Evolutionary conservation across 2,113 vertebrate species (phyloP).

Genomic region (Agapornis roseicollis): DNA sequence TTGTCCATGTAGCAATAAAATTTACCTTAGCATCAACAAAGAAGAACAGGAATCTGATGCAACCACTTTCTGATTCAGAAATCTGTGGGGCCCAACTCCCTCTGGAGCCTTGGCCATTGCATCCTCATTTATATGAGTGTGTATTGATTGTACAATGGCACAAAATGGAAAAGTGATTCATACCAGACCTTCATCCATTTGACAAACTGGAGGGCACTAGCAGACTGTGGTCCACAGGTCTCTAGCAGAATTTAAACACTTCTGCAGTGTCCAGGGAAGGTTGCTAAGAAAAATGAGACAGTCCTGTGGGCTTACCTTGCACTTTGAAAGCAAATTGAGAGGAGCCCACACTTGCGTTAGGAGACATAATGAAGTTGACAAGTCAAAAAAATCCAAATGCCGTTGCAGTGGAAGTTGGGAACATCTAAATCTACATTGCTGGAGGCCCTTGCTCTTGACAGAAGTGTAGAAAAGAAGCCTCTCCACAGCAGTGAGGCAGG

Average conservation of each 20-base stretch:
- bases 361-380: neutral
- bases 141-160: constrained; percentile 50
- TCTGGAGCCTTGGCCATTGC: constrained; percentile 9
- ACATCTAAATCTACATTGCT: neutral
- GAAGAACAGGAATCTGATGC: constrained; percentile 5
- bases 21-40: neutral
- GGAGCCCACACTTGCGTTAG: neutral
- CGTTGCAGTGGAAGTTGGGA: neutral
- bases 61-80: constrained; percentile 33
- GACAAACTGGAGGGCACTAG: constrained; percentile 17
- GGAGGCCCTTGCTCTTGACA: neutral
- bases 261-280: neutral
- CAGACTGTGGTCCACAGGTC: neutral
- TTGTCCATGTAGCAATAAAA: neutral
- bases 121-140: constrained; percentile 42
- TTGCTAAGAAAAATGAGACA: neutral
- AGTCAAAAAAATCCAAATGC: neutral
- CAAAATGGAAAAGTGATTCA: constrained; percentile 51
- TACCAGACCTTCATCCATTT: constrained; percentile 11
- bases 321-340: neutral
- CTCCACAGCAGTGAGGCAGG: neutral
- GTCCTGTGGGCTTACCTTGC: neutral
- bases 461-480: neutral
- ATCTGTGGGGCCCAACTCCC: neutral
- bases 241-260: constrained; percentile 11